A percentile compares a stretch with the other conserved stretches of the same genome.
These are phyloP conservation scores for Tanytarsus gracilentus DNA, from an alignment of 2,888 invertebrate species.

Conservation along the genomic window DNA sequence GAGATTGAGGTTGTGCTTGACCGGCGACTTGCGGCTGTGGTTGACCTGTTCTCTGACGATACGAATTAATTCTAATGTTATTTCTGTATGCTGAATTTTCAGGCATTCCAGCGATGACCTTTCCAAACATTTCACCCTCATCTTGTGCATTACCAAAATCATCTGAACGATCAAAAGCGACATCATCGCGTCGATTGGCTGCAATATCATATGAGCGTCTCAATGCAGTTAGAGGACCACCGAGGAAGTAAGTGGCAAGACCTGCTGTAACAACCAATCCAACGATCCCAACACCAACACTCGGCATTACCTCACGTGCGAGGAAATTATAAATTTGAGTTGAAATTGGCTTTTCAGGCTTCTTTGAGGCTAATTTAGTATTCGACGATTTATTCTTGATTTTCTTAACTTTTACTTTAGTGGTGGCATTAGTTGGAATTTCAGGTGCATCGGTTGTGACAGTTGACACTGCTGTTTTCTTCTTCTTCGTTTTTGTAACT, in stretches of 20 bases:
- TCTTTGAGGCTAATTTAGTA: constrained; percentile 43
- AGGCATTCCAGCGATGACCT: constrained; percentile 63
- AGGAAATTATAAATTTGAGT: constrained; percentile 69
- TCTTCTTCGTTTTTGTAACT: constrained; percentile 29
- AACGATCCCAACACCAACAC: constrained; percentile 66
- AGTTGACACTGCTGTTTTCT: constrained; percentile 18
- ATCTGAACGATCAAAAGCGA: constrained; percentile 50
- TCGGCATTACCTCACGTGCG: constrained; percentile 71
- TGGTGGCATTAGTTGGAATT: constrained; percentile 40
- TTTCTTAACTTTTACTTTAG: constrained; percentile 50
- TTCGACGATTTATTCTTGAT: constrained; percentile 31
- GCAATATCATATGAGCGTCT: constrained; percentile 55
- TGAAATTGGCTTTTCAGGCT: constrained; percentile 51
- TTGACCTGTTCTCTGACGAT: constrained; percentile 26
- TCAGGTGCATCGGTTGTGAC: constrained; percentile 32
- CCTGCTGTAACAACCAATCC: constrained; percentile 66
- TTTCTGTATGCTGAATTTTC: constrained; percentile 44
- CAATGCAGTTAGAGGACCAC: constrained; percentile 63
- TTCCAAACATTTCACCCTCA: constrained; percentile 68
- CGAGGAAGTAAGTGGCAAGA: constrained; percentile 59
- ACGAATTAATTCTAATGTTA: constrained; percentile 34
- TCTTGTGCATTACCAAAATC: constrained; percentile 56
- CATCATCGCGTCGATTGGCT: constrained; percentile 56
- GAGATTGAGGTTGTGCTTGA: neutral
- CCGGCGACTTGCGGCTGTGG: constrained; percentile 4